Conservation (phyloP, 2,113 vertebrate species). For the Calyptommatus sinebrachiatus region DNA sequence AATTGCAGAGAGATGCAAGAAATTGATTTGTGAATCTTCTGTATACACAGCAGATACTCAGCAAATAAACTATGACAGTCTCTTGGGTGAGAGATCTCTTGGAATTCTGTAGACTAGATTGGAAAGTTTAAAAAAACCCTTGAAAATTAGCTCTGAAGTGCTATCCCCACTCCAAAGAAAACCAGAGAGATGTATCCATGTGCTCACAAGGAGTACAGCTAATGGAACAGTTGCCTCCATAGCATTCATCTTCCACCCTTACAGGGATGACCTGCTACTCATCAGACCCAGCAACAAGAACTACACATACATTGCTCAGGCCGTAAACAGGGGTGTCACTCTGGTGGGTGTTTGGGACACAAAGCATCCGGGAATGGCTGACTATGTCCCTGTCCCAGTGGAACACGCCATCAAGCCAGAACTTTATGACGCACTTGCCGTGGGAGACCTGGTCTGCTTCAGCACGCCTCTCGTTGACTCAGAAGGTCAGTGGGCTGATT, state of each 20-base stretch:
- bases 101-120: too few relatives aligned
- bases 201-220: not conserved
- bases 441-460: conserved; percentile 75
- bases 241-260: conserved; percentile 16
- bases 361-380: conserved; percentile 65
- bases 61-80: too few relatives aligned
- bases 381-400: conserved; percentile 68
- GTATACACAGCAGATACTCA: too few relatives aligned
- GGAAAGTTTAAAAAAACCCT: too few relatives aligned
- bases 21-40: too few relatives aligned
- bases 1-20: too few relatives aligned
- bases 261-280: conserved; percentile 70
- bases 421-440: conserved; percentile 25
- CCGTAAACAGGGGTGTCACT: conserved; percentile 68
- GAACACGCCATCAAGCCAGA: conserved; percentile 67
- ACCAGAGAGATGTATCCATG: too few relatives aligned
- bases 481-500: conserved; percentile 51
- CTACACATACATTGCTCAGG: conserved; percentile 64
- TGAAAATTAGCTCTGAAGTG: too few relatives aligned
- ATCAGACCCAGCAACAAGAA: conserved; percentile 65
- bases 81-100: too few relatives aligned
- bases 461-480: conserved; percentile 59
- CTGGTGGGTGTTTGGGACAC: conserved; percentile 65
- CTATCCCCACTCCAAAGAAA: too few relatives aligned
- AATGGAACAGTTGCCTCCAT: not conserved